These are phyloP conservation scores for Xerus inauris DNA, from an alignment of 2,113 vertebrate genomes.

Conservation along the genomic window DNA sequence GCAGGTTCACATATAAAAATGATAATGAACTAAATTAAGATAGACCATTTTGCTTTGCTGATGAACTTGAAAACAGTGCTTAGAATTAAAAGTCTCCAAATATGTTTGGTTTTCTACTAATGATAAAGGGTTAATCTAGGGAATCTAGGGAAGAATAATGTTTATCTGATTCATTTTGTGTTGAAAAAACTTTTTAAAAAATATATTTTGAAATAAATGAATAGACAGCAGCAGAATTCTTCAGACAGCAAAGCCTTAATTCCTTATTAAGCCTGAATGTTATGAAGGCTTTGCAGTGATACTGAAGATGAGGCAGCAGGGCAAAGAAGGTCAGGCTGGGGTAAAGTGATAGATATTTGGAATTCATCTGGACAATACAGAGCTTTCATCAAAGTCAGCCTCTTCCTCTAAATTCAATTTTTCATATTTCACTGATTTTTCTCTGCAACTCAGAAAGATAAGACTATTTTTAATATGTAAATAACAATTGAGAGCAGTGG, in stretches of 20 bases:
- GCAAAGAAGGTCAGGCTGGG: neutral
- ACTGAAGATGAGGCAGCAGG: neutral
- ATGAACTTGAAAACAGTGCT: slow-evolving; percentile 70
- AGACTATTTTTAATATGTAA: neutral
- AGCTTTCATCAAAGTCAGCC: neutral
- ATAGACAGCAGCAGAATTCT: neutral
- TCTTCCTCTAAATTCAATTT: neutral
- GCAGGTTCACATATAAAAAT: slow-evolving; percentile 79
- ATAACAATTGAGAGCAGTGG: neutral
- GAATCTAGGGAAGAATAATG: neutral
- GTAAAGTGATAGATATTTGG: neutral
- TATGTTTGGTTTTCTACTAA: slow-evolving; percentile 70
- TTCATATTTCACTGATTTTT: neutral
- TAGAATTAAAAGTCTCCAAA: slow-evolving; percentile 73
- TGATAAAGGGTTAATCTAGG: slow-evolving; percentile 41
- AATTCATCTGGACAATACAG: neutral
- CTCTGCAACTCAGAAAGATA: neutral
- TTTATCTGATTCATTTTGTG: neutral
- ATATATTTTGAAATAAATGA: neutral
- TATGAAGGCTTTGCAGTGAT: neutral
- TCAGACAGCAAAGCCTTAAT: neutral
- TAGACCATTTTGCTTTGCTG: slow-evolving; percentile 59
- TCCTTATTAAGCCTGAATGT: neutral
- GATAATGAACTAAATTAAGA: slow-evolving; percentile 83
- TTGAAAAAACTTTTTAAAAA: neutral